A percentile compares a stretch with the other conserved stretches of the same genome.
phyloP scores from a whole-genome alignment of 2,888 invertebrate species.

The Platynereis dumerilii region DNA sequence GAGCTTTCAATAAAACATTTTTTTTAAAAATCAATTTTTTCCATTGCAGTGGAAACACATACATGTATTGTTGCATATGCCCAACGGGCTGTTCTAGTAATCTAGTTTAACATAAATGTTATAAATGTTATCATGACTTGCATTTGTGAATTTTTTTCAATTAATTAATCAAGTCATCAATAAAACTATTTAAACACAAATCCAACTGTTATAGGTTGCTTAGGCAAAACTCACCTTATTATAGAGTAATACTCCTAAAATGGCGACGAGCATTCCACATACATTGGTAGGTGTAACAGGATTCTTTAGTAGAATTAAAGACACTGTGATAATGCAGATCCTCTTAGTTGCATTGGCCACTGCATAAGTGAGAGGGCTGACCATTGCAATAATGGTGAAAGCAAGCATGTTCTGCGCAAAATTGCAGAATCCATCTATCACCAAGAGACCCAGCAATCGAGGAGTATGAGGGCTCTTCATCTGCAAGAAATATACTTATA shows the following conservation, averaged over 20 bases:
- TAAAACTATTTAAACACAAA: too few species aligned
- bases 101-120: too few species aligned
- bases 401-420: constrained; percentile 96
- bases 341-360: constrained; percentile 95
- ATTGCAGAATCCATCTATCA: constrained; percentile 84
- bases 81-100: too few species aligned
- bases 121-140: too few species aligned
- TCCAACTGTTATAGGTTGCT: too few species aligned
- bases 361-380: constrained; percentile 93
- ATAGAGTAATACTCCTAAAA: constrained; percentile 87
- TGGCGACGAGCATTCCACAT: constrained; percentile 88
- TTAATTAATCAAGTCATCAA: too few species aligned
- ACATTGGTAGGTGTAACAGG: constrained; percentile 88
- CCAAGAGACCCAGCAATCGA: constrained; percentile 67
- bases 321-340: constrained; percentile 84
- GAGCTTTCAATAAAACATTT: background rate
- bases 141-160: too few species aligned
- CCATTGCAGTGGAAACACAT: too few species aligned
- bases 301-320: constrained; percentile 85
- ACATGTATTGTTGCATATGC: too few species aligned
- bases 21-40: background rate
- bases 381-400: constrained; percentile 85
- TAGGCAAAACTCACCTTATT: constrained; percentile 75
- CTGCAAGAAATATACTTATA: constrained; percentile 42
- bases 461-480: constrained; percentile 46